Conservation (phyloP, 2,888 invertebrate species). For the Volucella bombylans region DNA sequence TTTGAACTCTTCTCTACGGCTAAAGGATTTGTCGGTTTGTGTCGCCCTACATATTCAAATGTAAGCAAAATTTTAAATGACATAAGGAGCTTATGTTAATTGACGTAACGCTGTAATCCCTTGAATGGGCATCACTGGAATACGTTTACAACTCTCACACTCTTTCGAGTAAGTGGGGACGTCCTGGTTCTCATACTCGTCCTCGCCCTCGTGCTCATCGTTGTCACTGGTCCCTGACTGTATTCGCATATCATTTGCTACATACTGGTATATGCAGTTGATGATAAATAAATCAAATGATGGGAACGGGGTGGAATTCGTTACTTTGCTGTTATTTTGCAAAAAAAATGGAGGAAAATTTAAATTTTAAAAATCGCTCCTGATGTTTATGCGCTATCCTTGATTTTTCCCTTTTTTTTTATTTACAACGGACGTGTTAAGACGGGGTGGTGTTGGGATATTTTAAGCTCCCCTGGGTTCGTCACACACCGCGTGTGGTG, state of each 20-base stretch:
- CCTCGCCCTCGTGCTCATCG: neutral
- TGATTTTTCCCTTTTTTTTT: slow-evolving; percentile 26
- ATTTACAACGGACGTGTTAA: slow-evolving; percentile 1
- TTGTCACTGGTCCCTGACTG: slow-evolving; percentile 11
- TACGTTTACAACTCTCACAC: slow-evolving; percentile 61
- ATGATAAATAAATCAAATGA: slow-evolving; percentile 61
- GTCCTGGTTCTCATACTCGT: slow-evolving; percentile 11
- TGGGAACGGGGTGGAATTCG: slow-evolving; percentile 53
- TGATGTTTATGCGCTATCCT: slow-evolving; percentile 59
- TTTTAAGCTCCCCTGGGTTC: slow-evolving; percentile 3
- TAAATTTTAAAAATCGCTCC: slow-evolving; percentile 55
- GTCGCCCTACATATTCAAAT: slow-evolving; percentile 52
- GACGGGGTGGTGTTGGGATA: slow-evolving; percentile 13
- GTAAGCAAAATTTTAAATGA: slow-evolving; percentile 75
- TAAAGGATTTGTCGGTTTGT: slow-evolving; percentile 32
- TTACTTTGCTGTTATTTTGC: slow-evolving; percentile 32
- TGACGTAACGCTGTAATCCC: slow-evolving; percentile 75
- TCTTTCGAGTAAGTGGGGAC: slow-evolving; percentile 27
- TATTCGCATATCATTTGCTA: slow-evolving; percentile 38
- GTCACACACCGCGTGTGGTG: slow-evolving; percentile 20
- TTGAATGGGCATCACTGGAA: slow-evolving; percentile 72
- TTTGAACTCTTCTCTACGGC: slow-evolving; percentile 19
- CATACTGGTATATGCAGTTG: slow-evolving; percentile 46
- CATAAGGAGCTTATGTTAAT: slow-evolving; percentile 76
- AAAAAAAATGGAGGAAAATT: slow-evolving; percentile 25